Evolutionary conservation across 2,797 vertebrate genomes (phyloP), one percentile per base, ranked within the genome.

Genomic region (Astyanax mexicanus): DNA sequence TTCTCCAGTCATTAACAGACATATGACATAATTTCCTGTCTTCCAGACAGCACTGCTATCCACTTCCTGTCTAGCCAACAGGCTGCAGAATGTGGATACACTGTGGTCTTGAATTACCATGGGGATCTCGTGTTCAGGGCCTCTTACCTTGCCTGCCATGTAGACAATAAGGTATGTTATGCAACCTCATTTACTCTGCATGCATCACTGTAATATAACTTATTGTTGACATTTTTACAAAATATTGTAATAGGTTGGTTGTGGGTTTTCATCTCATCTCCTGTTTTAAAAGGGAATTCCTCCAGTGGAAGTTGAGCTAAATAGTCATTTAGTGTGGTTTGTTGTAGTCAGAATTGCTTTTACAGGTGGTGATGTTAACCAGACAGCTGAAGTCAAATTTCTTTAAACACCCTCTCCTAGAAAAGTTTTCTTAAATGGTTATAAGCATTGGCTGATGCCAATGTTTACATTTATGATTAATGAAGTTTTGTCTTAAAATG

Each of bases 61-160:
- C 79, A 85, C 78, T 6, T 79, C 51, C 58, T 88, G 72, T 87
- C 87, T 0, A 69, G 71, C 3, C 78, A 45, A 49, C 80, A 83
- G 55, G 83, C 81, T 27, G 0, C 79, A 0, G 78, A 83, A 51
- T 93, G 92, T 12, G 91, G 92, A n/a, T 93, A 93, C 84, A 86
- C 86, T 0, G 11, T 84, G 45, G 44, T 79, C 0, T 62, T 81
- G 0, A 83, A 85, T 51, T 75, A 81, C 0, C 76, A 17, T 4
- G 89, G 89, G 21, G 86, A 91, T 58, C 80, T 90, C 25, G 83
- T 90, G 42, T 84, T 91, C 35, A 83, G 89, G 0, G 84, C 90
- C 10, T 92, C 91, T 1, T 92, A 91, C 81, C 82, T 90, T 42
- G 88, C 87, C 49, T 93, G 92, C 67, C 88, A 90, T 0, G 86